Percentiles rank a stretch among this genome's conserved stretches.
phyloP scores from a whole-genome alignment of 2,113 vertebrate species.

The Agelaius tricolor region DNA sequence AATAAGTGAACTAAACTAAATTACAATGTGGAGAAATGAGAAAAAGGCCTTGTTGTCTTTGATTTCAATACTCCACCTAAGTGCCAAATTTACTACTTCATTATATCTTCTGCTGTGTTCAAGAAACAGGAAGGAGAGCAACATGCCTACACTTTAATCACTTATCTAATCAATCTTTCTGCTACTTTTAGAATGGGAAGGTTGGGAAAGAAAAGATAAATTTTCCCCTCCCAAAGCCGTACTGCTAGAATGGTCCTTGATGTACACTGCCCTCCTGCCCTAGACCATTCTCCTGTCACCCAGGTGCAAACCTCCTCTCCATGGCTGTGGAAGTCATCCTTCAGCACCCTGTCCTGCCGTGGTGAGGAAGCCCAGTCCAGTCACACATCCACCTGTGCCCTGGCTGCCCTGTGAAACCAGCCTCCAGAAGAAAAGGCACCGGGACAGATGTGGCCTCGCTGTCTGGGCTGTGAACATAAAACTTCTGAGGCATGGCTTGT shows the following conservation, averaged over 20 bases:
- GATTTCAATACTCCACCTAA: neutral
- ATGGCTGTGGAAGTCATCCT: neutral
- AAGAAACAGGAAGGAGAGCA: neutral
- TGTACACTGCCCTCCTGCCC: neutral
- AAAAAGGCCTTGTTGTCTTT: neutral
- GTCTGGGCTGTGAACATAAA: neutral
- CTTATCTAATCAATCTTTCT: neutral
- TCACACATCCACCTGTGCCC: neutral
- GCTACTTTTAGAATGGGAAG: neutral
- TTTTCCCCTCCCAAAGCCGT: neutral
- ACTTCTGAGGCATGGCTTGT: neutral
- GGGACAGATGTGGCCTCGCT: neutral
- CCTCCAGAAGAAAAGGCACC: neutral
- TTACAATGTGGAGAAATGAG: neutral
- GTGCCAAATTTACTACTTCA: neutral
- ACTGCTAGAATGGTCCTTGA: neutral
- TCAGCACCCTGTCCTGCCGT: neutral
- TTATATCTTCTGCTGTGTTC: neutral
- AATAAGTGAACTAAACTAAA: slow-evolving; percentile 7
- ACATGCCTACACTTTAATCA: neutral
- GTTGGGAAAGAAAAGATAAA: neutral
- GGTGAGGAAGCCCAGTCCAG: neutral
- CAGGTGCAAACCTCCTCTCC: neutral
- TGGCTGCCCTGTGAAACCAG: neutral
- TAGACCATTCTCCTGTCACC: neutral